A percentile compares a stretch with the other conserved stretches of the same genome.
phyloP scores from a whole-genome alignment of 1,140 invertebrate genomes.

The Bombyx mandarina region DNA sequence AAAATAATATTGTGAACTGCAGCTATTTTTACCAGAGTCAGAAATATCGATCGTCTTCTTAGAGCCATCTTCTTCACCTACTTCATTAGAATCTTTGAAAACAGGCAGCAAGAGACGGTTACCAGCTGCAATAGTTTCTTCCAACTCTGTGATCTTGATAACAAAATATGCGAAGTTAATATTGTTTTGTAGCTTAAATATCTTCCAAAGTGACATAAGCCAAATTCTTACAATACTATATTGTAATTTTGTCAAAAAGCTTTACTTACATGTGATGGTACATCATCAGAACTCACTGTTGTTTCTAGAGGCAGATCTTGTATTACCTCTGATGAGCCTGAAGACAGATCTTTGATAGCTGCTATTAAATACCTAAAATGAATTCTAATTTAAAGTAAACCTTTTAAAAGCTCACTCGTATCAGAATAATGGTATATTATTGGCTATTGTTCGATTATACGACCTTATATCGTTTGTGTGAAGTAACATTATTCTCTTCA shows the following conservation, averaged over 20 bases:
- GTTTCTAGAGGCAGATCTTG: slow-evolving; percentile 54
- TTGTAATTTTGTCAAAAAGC: not conserved
- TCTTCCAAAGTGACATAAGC: not conserved
- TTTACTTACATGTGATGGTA: slow-evolving; percentile 44
- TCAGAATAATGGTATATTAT: too few species aligned
- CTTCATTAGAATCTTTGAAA: slow-evolving; percentile 24
- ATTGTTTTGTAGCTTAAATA: not conserved
- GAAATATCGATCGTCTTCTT: slow-evolving; percentile 36
- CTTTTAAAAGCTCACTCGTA: too few species aligned
- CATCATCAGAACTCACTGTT: slow-evolving; percentile 30
- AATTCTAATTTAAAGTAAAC: not conserved
- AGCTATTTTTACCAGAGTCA: slow-evolving; percentile 31
- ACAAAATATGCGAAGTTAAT: slow-evolving; percentile 8
- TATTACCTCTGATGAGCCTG: slow-evolving; percentile 39
- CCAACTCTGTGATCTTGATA: slow-evolving; percentile 43
- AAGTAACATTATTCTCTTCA: too few species aligned
- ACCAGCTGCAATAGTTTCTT: slow-evolving; percentile 45
- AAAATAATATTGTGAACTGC: not conserved
- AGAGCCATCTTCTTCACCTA: slow-evolving; percentile 6
- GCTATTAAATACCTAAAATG: slow-evolving; percentile 36
- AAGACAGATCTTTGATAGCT: slow-evolving; percentile 47
- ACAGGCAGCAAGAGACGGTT: slow-evolving; percentile 49
- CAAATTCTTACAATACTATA: not conserved
- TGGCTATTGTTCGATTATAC: too few species aligned
- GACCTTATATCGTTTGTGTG: too few species aligned